Base-by-base conservation (phyloP, 2,797 vertebrate species). In the Acanthopagrus latus region DNA sequence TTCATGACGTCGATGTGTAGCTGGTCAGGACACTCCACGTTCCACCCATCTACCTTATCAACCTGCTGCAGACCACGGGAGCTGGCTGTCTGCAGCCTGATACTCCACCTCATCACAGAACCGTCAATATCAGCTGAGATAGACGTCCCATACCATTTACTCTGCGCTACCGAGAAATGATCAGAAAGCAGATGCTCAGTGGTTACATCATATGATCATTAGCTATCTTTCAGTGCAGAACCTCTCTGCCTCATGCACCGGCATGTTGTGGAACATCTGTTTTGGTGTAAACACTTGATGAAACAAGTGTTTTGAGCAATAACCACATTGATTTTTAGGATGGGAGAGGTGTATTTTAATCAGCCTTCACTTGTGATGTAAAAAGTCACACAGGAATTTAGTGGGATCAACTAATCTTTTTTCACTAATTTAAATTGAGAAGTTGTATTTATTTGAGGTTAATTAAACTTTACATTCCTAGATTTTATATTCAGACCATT, bases 41-140 rank as follows among this genome's bases (percentile, higher is more conserved):
- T 74, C 85, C 92, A 86, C 92, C 89, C 92, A 27, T 77, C 48
- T 5, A 78, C 68, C 87, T 92, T 92, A 93, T 93, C 92, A 87
- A 44, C 43, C 72, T 54, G 71, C 84, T 38, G 80, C 91, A 92
- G 86, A 3, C 62, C n/a, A 0, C 47, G 25, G 43, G 6, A 17
- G 62, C 10, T 1, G 33, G 64, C 85, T 60, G 81, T 29, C 65
- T 59, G 66, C 0, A 43, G 23, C 78, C 54, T 52, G 83, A 88
- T 82, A 88, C 55, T 48, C 64, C 59, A 20, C 52, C 73, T 71
- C 65, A 29, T 73, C 23, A 21, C 71, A 71, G 72, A 56, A 21
- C 18, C 41, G 58, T 23, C 3, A 0, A 43, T 71, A 76, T 64
- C 63, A 54, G 69, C 79, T 71, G 64, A 80, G 69, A 85, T 16